Base-by-base conservation (phyloP, 2,888 invertebrate genomes). In the Stegana nigrithorax region DNA sequence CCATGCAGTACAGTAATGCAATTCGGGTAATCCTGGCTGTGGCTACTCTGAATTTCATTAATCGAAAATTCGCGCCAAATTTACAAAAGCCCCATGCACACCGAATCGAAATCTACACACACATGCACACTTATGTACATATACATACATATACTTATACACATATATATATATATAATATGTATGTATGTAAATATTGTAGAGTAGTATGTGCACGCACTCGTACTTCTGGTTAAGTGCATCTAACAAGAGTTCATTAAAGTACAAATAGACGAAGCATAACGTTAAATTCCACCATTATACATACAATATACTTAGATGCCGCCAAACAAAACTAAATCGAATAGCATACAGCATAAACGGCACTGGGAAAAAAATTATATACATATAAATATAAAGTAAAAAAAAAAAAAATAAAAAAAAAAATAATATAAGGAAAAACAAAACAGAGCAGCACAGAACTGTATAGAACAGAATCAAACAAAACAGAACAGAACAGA, bases 41-140 rank as follows among this genome's bases (percentile, higher is more conserved):
- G n/a, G n/a, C 12, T 25, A 26, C n/a, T n/a, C 25, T 69, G 64
- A 68, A 64, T 72, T 77, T 78, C 77, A 78, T 78, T 75, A 78
- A 77, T 72, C 72, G 70, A 75, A 75, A 73, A 73, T 73, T 76
- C 71, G 79, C 76, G 76, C 78, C 78, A 78, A 78, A 55, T 32
- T 55, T 21, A 32, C 25, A 47, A 47, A 47, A 21, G 25, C n/a
- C n/a, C n/a, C n/a, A n/a, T n/a, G n/a, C 47, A 47, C 21, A 23
- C 25, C 12, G 25, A 78, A 57, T 65, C 60, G 36, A 36, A 36
- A 60, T 64, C 63, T 4, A 62, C 63, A 66, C 71, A 62, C 67
- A 69, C 64, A 60, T 6, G 10, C n/a, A 45, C 23, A 45, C 63
- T 27, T 25, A 27, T 7, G 29, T 12, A 50, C 50, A 17, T 21